Conservation (phyloP, 2,888 invertebrate genomes). For the Pandemis cinnamomeana region DNA sequence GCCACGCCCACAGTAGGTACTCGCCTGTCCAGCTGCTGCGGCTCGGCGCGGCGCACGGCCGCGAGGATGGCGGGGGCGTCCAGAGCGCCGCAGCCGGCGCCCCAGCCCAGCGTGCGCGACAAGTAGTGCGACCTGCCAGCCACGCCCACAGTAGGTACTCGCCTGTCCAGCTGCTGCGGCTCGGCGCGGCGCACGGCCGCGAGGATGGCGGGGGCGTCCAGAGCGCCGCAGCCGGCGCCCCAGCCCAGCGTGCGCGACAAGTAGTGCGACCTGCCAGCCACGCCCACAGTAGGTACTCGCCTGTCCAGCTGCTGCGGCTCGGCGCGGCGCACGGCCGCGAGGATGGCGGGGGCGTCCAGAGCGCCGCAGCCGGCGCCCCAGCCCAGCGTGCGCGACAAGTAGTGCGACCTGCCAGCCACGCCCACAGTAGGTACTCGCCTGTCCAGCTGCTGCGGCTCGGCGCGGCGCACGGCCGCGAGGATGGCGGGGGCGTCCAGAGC, state of each 20-base stretch:
- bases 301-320: conserved; percentile 85
- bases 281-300: conserved; percentile 61
- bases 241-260: conserved; percentile 96
- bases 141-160: conserved; percentile 16
- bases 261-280: conserved; percentile 61
- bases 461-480: conserved; percentile 84
- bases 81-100: conserved; percentile 88
- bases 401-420: too few relatives aligned
- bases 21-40: conserved; percentile 87
- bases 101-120: conserved; percentile 96
- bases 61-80: conserved; percentile 87
- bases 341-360: conserved; percentile 86
- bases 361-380: conserved; percentile 93
- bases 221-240: conserved; percentile 90
- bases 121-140: conserved; percentile 76
- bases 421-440: conserved; percentile 72
- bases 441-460: conserved; percentile 85
- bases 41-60: conserved; percentile 82
- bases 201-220: conserved; percentile 87
- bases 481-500: conserved; percentile 87
- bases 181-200: conserved; percentile 83
- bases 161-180: conserved; percentile 87
- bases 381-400: conserved; percentile 94
- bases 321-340: conserved; percentile 85
- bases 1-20: neutral